These are phyloP conservation scores for Lottia scabra DNA, from an alignment of 2,888 invertebrate species.

Conservation along the genomic window DNA sequence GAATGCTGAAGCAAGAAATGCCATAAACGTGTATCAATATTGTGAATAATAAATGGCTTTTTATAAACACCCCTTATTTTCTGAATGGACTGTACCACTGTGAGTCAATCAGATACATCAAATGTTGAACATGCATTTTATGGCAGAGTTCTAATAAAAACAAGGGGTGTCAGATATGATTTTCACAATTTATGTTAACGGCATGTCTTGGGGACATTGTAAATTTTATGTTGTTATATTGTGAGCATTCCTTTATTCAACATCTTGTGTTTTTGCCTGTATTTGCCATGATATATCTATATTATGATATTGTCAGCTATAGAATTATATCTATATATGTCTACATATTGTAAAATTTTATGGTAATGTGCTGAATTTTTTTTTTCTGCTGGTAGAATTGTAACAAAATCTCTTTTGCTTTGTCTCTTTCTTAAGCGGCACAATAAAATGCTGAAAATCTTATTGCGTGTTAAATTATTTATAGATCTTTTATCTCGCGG, in stretches of 20 bases:
- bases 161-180: too few relatives aligned
- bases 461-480: too few relatives aligned
- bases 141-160: too few relatives aligned
- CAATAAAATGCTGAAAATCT: conserved; percentile 3
- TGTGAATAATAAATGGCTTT: too few relatives aligned
- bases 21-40: too few relatives aligned
- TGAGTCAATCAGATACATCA: too few relatives aligned
- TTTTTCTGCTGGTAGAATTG: neutral
- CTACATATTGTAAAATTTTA: neutral
- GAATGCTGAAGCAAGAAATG: too few relatives aligned
- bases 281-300: neutral
- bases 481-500: too few relatives aligned
- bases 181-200: too few relatives aligned
- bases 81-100: too few relatives aligned
- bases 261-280: neutral
- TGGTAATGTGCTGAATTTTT: neutral
- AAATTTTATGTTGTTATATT: conserved; percentile 1
- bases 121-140: too few relatives aligned
- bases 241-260: conserved; percentile 6
- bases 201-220: neutral
- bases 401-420: conserved; percentile 3
- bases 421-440: neutral
- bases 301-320: neutral
- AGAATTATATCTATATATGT: neutral
- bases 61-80: too few relatives aligned